phyloP scores from a whole-genome alignment of 1,140 invertebrate genomes.

The Ericerus pela region DNA sequence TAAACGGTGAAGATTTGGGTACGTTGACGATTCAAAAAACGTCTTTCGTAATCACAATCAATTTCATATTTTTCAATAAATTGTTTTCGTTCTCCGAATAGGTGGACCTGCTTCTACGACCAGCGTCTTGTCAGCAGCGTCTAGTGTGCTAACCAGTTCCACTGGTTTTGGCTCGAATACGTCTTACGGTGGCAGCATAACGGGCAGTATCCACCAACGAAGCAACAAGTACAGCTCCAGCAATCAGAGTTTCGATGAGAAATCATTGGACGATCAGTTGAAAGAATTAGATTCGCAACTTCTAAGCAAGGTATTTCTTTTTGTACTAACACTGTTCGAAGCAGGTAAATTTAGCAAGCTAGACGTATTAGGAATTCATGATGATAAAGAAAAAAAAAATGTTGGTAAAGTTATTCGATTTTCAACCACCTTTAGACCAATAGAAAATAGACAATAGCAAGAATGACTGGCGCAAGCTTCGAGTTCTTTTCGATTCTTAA shows the following conservation, averaged over 20 bases:
- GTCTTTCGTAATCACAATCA: neutral
- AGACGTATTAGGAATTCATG: too few species aligned
- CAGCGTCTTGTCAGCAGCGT: conserved; percentile 25
- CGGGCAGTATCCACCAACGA: conserved; percentile 27
- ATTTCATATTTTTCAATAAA: neutral
- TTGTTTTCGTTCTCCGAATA: neutral
- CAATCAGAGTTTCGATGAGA: conserved; percentile 52
- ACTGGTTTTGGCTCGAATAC: conserved; percentile 42
- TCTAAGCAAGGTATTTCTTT: conserved; percentile 46
- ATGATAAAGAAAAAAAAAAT: too few species aligned
- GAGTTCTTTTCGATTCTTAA: too few species aligned
- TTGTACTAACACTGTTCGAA: neutral
- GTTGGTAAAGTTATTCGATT: too few species aligned
- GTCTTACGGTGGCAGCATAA: conserved; percentile 39
- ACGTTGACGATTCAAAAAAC: conserved; percentile 18
- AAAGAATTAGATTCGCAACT: conserved; percentile 61
- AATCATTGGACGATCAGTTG: conserved; percentile 62
- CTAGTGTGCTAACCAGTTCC: conserved; percentile 24
- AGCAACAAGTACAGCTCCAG: conserved; percentile 28
- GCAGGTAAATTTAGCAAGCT: too few species aligned
- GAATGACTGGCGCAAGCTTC: too few species aligned
- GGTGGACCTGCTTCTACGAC: conserved; percentile 25
- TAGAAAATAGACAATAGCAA: too few species aligned
- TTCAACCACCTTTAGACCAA: too few species aligned
- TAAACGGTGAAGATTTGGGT: conserved; percentile 36